A percentile compares a stretch with the other conserved stretches of the same genome.
Conservation (phyloP, 2,113 vertebrate species). For the Haemorhous mexicanus region DNA sequence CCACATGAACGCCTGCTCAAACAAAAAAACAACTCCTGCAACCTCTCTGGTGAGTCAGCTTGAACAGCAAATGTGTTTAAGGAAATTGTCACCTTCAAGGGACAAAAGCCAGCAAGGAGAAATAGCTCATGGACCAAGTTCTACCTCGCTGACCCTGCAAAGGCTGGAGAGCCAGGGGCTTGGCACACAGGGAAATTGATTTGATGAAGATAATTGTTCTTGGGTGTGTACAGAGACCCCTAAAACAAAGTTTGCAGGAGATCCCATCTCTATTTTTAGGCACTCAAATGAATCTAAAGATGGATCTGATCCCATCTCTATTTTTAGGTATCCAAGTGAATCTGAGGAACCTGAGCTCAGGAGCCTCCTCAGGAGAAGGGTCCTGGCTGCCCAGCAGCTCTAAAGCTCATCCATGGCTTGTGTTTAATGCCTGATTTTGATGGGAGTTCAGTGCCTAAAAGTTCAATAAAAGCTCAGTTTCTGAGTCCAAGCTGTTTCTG, state of each 20-base stretch:
- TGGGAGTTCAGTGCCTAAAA: background rate
- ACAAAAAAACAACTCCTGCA: constrained; percentile 21
- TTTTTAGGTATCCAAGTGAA: background rate
- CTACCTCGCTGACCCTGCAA: background rate
- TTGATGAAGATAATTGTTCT: background rate
- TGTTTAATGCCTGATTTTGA: background rate
- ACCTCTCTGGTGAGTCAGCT: background rate
- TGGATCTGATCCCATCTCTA: too few species aligned
- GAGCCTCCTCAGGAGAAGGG: background rate
- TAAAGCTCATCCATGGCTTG: background rate
- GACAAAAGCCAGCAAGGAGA: background rate
- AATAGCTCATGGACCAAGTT: background rate
- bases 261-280: background rate
- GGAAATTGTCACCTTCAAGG: background rate
- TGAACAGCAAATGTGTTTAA: background rate
- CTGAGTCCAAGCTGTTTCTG: background rate
- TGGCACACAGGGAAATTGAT: background rate
- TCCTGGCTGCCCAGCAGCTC: background rate
- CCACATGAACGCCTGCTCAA: background rate
- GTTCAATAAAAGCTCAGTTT: background rate
- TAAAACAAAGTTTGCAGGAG: background rate
- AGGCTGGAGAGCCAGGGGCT: background rate
- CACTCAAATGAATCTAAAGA: too few species aligned
- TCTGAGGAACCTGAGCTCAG: background rate
- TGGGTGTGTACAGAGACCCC: background rate